Base-by-base conservation (phyloP, 2,113 vertebrate genomes). In the Empidonax alnorum region DNA sequence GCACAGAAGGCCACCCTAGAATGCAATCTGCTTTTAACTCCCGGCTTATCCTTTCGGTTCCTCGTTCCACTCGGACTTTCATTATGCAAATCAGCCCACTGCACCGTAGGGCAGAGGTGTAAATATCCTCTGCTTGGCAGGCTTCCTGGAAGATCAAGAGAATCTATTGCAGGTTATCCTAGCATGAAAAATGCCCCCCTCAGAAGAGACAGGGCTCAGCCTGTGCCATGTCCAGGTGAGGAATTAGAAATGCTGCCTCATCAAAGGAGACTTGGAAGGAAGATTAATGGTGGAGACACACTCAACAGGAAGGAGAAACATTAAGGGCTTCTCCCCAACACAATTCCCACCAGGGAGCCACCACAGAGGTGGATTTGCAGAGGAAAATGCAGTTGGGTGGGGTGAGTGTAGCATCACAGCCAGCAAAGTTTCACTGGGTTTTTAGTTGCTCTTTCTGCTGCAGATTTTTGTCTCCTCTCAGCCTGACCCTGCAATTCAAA, bases 151-250 rank as follows among this genome's bases (percentile, higher is more conserved):
- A 96, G 86, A 96, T 96, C 80, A 96, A 97, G 90, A 81, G 61
- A 90, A 68, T 58, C 93, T 90, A 93, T 87, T 90, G 90, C 89
- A 94, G 73, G 88, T 89, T 96, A 95, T 72, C 73, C 83, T 89
- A 92, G 86, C 92, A 92, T 94, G 95, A 96, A 96, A 96, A 97
- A 95, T 89, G 86, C 65, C 77, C 92, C 85, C 86, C 84, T 90
- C 46, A 56, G 94, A 95, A 88, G 80, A 90, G 77, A 86, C 23
- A 93, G 83, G 68, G 86, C 80, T 94, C 85, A 97, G 91, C 33
- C 93, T 87, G 35, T 44, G 44, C 61, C 73, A 82, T n/a, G 58
- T 12, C 65, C 86, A 96, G 90, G 93, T 95, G 95, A 96, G 88
- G 90, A 93, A 95, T 92, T 24, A 92, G 66, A 87, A 96, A 63